Evolutionary conservation across 1,140 invertebrate genomes (phyloP), one percentile per base, ranked within the genome.

Genomic region (Sitophilus oryzae): DNA sequence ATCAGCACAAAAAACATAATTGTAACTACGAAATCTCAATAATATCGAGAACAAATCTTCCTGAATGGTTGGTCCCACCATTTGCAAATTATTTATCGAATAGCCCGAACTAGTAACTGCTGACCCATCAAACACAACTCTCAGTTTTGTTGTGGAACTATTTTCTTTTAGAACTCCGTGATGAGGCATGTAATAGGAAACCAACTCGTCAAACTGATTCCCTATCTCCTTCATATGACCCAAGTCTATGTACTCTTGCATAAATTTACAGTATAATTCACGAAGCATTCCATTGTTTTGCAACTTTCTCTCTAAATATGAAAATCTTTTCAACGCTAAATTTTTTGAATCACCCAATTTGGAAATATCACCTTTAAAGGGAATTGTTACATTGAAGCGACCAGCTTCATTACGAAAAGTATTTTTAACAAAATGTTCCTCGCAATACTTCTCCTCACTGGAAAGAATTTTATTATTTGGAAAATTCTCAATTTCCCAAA

Each of bases 111-210:
- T 52, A 2, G 66, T 62, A 48, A 50, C 66, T 0, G 59, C 56
- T 1, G 67, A 70, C 0, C 60, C n/a, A n/a, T n/a, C n/a, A n/a
- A n/a, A n/a, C n/a, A n/a, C n/a, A n/a, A n/a, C n/a, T n/a, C n/a
- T n/a, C n/a, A n/a, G n/a, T n/a, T n/a, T n/a, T n/a, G n/a, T n/a
- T n/a, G n/a, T n/a, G n/a, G n/a, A n/a, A n/a, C 61, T 63, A 3
- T 63, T 46, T 19, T 66, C 60, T 11, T 63, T 62, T 0, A 73
- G 14, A 0, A 77, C 69, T 1, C 61, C 21, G 43, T 74, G 72
- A 65, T 77, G 75, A 2, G 73, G 71, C 5, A 76, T 44, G 59
- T 73, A 75, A 55, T 59, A 65, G 16, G 1, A 14, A 1, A 16
- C 14, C 46, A 38, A 11, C 15, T 9, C 20, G 8, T 55, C 34